Evolutionary conservation across 37 sponge, comb jelly and placozoan species (phyloP), one percentile per base, ranked within the genome.

Genomic region (Mnemiopsis leidyi): DNA sequence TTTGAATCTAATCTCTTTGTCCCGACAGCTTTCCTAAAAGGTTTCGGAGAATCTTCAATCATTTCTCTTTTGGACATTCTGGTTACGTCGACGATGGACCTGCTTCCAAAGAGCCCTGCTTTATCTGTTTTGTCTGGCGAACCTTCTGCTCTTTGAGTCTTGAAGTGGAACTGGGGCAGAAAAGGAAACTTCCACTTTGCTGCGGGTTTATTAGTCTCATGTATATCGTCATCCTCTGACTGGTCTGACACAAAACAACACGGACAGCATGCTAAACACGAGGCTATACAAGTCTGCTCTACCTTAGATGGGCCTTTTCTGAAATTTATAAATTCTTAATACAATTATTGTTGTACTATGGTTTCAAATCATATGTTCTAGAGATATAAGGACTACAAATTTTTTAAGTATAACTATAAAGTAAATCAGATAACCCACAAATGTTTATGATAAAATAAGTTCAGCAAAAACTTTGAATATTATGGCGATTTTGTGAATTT

Each of bases 241-340:
- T 5, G 13, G 5, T 48, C 61, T 48, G 61, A 48, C 13, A 5
- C 20, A 25, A 71, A 71, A 71, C 75, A 71, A 71, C 75, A 71
- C 5, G 75, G 75, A 28, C 75, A 71, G n/a, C 75, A 71, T 18
- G 75, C 75, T 71, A 71, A 23, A 71, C 75, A 71, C 30, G 75
- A 71, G 3, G 20, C 30, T 3, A 71, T n/a, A 28, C 75, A 71
- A 18, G 7, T 71, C 75, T 18, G 75, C 20, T 71, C 75, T 29
- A 71, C 3, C 20, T n/a, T 71, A 28, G 26, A 29, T 5, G 26
- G 30, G 20, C 75, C 75, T 7, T 28, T n/a, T 71, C 75, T 71
- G 75, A 71, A 71, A 71, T 13, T 29, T n/a, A n/a, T n/a, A n/a
- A n/a, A n/a, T n/a, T n/a, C n/a, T n/a, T n/a, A n/a, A n/a, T n/a